Conservation (phyloP, 2,113 vertebrate species). For the Leptosomus discolor region DNA sequence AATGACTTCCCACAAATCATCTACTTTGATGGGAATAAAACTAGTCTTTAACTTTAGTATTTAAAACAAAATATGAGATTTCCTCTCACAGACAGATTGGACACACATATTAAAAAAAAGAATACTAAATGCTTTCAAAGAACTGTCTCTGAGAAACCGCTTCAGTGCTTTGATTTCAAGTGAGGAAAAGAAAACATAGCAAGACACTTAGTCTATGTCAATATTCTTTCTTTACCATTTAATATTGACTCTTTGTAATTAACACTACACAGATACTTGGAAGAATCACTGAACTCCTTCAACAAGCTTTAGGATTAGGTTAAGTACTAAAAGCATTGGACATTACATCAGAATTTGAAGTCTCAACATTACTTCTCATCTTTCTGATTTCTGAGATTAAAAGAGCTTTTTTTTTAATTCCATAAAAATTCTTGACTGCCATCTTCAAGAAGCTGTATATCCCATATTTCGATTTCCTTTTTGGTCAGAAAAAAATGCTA, state of each 20-base stretch:
- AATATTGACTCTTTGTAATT: not conserved
- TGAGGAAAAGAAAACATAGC: not conserved
- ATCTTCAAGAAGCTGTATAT: not conserved
- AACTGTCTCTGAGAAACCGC: not conserved
- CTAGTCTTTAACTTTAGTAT: not conserved
- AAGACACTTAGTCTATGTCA: not conserved
- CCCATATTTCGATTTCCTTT: not conserved
- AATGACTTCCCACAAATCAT: not conserved
- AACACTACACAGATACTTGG: not conserved
- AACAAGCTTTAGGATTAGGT: not conserved
- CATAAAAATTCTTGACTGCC: not conserved
- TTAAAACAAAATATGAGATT: not conserved
- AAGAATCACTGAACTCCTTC: not conserved
- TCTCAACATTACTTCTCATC: not conserved
- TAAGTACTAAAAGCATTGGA: not conserved
- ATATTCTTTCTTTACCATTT: not conserved
- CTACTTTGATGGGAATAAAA: not conserved
- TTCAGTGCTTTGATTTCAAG: not conserved
- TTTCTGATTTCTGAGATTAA: not conserved
- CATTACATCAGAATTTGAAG: not conserved
- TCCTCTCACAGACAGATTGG: not conserved
- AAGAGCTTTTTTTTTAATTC: not conserved
- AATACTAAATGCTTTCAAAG: not conserved
- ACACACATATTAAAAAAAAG: not conserved
- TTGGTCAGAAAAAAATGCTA: not conserved